Percentiles rank a stretch among this genome's conserved stretches.
phyloP scores from a whole-genome alignment of 92 coral and sea anemone genomes.

The Scolanthus callimorphus region DNA sequence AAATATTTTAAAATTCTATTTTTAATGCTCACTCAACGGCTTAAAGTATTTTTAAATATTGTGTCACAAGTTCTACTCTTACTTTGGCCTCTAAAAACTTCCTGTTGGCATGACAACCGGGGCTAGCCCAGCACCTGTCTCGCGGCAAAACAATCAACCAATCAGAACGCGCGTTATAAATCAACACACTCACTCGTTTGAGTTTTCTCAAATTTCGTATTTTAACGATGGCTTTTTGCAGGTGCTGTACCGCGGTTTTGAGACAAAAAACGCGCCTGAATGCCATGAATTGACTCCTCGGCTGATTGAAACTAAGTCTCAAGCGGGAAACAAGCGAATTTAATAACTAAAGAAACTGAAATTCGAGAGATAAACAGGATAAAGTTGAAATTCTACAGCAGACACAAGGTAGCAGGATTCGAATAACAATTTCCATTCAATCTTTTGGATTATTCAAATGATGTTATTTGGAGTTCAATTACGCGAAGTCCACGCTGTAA shows the following conservation, averaged over 20 bases:
- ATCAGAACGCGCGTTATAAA: slow-evolving; percentile 42
- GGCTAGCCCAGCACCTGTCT: slow-evolving; percentile 87
- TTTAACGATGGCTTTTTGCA: slow-evolving; percentile 27
- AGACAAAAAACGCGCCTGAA: slow-evolving; percentile 11
- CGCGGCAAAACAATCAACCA: slow-evolving; percentile 39
- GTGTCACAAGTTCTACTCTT: no score
- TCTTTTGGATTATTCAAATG: background rate
- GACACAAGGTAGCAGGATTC: background rate
- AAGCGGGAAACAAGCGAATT: background rate
- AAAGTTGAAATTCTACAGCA: no score
- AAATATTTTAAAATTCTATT: no score
- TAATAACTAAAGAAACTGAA: background rate
- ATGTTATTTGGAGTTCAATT: slow-evolving; percentile 1
- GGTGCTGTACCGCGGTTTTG: slow-evolving; percentile 25
- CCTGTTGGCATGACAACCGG: no score
- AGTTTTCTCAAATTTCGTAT: slow-evolving; percentile 11
- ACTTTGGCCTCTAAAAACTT: no score
- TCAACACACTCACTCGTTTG: slow-evolving; percentile 48
- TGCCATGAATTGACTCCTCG: slow-evolving; percentile 18
- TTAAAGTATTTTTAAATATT: no score
- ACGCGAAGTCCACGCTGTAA: background rate
- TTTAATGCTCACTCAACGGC: no score
- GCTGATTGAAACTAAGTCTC: background rate
- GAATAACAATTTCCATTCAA: background rate
- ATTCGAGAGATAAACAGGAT: background rate